phyloP scores from a whole-genome alignment of 2,797 vertebrate species.

The Pseudocheirus occidentalis region DNA sequence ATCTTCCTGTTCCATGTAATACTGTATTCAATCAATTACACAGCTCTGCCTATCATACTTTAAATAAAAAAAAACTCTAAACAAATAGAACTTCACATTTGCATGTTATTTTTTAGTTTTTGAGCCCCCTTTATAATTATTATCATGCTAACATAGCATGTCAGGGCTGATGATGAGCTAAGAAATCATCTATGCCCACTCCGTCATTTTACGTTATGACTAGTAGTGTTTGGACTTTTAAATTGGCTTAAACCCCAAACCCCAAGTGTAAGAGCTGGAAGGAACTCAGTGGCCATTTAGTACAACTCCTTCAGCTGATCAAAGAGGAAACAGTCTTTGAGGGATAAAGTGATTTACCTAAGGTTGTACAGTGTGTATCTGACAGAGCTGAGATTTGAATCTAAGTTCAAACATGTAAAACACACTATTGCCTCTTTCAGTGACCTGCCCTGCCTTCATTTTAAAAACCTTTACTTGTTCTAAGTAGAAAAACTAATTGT shows the following conservation, averaged over 20 bases:
- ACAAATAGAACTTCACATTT: not conserved
- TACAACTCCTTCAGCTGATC: no score
- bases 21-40: not conserved
- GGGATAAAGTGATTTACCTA: no score
- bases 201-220: not conserved
- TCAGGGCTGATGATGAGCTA: not conserved
- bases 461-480: no score
- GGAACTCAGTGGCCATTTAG: no score
- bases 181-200: not conserved
- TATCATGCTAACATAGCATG: not conserved
- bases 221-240: not conserved
- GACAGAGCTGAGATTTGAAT: no score
- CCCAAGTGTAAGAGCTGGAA: not conserved
- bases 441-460: no score
- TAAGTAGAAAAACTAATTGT: no score
- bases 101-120: not conserved
- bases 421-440: no score
- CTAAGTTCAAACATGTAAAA: no score
- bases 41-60: not conserved
- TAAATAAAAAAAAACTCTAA: not conserved
- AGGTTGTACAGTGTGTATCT: no score
- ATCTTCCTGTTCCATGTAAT: not conserved
- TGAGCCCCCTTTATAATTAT: not conserved
- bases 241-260: not conserved
- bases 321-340: no score